These are phyloP conservation scores for Neoscelio sp. DNA, from an alignment of 2,888 invertebrate species.

Conservation along the genomic window DNA sequence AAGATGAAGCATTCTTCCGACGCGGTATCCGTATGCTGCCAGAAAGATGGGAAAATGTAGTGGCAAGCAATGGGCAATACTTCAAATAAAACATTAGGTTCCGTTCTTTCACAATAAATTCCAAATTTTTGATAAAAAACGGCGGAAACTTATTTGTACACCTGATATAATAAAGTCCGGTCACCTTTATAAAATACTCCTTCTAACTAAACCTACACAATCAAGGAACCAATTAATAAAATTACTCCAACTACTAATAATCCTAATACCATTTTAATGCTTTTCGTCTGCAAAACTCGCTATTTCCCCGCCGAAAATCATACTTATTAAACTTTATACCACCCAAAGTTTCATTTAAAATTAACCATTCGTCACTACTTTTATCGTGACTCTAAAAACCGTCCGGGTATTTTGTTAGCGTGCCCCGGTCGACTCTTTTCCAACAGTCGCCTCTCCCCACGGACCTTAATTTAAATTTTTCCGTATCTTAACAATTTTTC, in stretches of 20 bases:
- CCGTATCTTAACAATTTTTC: constrained; percentile 30
- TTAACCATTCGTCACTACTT: constrained; percentile 49
- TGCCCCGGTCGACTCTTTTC: not conserved
- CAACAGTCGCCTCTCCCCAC: constrained; percentile 5
- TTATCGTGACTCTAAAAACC: constrained; percentile 36
- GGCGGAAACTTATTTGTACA: no score
- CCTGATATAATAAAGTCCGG: no score
- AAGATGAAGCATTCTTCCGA: no score
- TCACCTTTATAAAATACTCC: no score
- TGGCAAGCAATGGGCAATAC: no score
- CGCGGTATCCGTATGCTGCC: no score
- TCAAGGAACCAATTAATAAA: not conserved
- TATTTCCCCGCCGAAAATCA: constrained; percentile 6
- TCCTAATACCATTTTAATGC: constrained; percentile 39
- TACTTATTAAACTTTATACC: constrained; percentile 26
- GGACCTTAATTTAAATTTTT: constrained; percentile 46
- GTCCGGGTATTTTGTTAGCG: constrained; percentile 1
- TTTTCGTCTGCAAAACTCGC: constrained; percentile 26
- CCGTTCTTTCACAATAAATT: no score
- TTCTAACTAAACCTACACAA: no score
- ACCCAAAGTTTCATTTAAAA: constrained; percentile 42
- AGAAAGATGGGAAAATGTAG: no score
- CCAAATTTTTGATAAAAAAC: no score
- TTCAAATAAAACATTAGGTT: no score
- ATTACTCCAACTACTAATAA: constrained; percentile 37